phyloP scores from a whole-genome alignment of 2,888 invertebrate species.

The Epinotia bilunana region DNA sequence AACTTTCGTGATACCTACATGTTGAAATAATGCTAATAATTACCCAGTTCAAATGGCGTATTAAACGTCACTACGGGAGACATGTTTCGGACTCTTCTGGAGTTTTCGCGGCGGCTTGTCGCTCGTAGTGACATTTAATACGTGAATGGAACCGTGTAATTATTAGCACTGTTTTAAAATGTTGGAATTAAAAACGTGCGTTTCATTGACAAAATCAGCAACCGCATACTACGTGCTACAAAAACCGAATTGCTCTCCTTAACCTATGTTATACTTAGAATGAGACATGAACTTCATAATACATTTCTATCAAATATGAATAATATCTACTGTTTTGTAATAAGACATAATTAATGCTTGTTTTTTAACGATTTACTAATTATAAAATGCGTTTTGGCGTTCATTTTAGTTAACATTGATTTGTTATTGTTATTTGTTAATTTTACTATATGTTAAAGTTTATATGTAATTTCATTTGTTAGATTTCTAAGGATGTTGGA shows the following conservation, averaged over 20 bases:
- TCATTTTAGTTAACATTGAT: not conserved
- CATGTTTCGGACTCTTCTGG: no score
- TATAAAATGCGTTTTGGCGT: not conserved
- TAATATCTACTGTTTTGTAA: slow-evolving; percentile 10
- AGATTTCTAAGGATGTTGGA: slow-evolving; percentile 28
- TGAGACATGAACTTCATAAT: slow-evolving; percentile 1
- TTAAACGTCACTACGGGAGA: no score
- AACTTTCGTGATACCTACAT: no score
- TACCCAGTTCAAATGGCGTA: no score
- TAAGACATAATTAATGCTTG: not conserved
- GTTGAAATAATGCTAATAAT: no score
- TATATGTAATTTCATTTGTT: slow-evolving; percentile 37
- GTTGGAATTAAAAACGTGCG: not conserved
- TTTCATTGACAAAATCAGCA: not conserved
- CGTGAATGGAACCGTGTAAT: no score
- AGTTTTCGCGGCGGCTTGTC: no score
- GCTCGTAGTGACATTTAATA: no score
- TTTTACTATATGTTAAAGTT: not conserved
- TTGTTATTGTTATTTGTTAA: not conserved
- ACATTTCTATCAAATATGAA: slow-evolving; percentile 1
- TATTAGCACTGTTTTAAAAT: not conserved
- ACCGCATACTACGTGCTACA: not conserved
- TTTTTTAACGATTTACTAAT: slow-evolving; percentile 10
- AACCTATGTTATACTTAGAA: not conserved
- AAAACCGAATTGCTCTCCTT: not conserved